Percentiles rank a stretch among this genome's conserved stretches.
These are phyloP conservation scores for Pammene aurita DNA, from an alignment of 2,888 invertebrate genomes.

Conservation along the genomic window DNA sequence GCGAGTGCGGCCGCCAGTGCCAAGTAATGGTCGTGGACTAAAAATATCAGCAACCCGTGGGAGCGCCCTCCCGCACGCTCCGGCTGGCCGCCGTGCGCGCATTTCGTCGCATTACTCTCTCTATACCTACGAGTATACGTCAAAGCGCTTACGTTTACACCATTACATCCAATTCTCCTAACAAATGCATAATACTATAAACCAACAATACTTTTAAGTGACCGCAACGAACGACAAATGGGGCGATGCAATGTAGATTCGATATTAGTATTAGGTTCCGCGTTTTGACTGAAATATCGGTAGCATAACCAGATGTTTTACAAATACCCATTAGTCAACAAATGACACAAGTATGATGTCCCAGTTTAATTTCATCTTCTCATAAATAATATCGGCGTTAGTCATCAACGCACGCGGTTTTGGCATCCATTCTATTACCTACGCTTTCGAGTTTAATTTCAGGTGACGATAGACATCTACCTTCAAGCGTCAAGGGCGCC, in stretches of 20 bases:
- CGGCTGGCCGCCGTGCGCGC: conserved; percentile 74
- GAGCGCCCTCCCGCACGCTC: conserved; percentile 83
- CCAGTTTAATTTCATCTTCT: conserved; percentile 1
- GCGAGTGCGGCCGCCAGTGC: conserved; percentile 83
- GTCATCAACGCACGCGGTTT: conserved; percentile 28
- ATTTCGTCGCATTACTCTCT: conserved; percentile 75
- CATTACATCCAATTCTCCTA: neutral
- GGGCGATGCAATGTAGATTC: too few species aligned
- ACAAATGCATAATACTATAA: neutral
- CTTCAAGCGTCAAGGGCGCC: conserved; percentile 31
- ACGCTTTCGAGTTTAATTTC: conserved; percentile 33
- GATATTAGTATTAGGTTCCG: neutral
- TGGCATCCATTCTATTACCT: conserved; percentile 36
- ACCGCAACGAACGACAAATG: too few species aligned
- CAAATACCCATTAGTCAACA: neutral
- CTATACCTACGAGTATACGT: conserved; percentile 41
- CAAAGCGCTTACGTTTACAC: neutral
- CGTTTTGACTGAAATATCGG: neutral
- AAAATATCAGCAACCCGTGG: conserved; percentile 86
- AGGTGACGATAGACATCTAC: conserved; percentile 33
- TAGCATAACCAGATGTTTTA: neutral
- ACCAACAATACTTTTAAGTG: too few species aligned
- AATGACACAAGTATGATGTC: neutral
- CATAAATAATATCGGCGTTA: conserved; percentile 28
- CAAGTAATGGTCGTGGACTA: conserved; percentile 87